Base-by-base conservation (phyloP, 2,888 invertebrate genomes). In the Leucophenga maculata region DNA sequence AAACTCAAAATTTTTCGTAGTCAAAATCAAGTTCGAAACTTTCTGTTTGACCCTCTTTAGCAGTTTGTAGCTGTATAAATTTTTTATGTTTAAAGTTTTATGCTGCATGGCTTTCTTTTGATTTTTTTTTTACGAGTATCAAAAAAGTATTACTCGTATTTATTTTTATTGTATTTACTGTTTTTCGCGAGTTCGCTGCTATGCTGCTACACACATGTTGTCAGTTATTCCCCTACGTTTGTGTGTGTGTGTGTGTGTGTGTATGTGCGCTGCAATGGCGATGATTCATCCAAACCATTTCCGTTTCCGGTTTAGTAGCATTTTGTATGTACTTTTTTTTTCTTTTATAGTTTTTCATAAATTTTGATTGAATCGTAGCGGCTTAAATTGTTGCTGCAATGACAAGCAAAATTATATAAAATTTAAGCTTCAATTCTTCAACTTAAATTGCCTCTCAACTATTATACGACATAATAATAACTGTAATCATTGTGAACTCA, bases 281-380 rank as follows among this genome's bases (percentile, higher is more conserved):
- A 9, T 57, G 57, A 55, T 55, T 55, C 55, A 55, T 55, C 55
- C 22, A 13, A 26, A 8, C 55, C 55, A 22, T 9, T 39, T 39
- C 20, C 18, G 55, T 26, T 55, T 55, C 55, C 26, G 55, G 55
- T 22, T 55, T 55, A 6, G 54, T 18, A 48, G 3, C 46, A 46
- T 39, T 8, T 39, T 11, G 8, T 39, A 11, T 11, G 8, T 39
- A 11, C 11, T 8, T 6, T 39, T 39, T 11, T 39, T 69, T 72
- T 74, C 75, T 69, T 69, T 66, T 72, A 75, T 71, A 80, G 72
- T 69, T 65, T 71, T 39, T 39, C 11, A 11, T 39, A 39, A 3
- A 11, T 6, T 39, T 39, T 39, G 39, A 39, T 39, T 39, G 11
- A 39, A 11, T 39, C n/a, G 39, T 6, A 39, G 8, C 4, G 39